Base-by-base conservation (phyloP, 2,113 vertebrate species). In the Psittacula cyanocephala region DNA sequence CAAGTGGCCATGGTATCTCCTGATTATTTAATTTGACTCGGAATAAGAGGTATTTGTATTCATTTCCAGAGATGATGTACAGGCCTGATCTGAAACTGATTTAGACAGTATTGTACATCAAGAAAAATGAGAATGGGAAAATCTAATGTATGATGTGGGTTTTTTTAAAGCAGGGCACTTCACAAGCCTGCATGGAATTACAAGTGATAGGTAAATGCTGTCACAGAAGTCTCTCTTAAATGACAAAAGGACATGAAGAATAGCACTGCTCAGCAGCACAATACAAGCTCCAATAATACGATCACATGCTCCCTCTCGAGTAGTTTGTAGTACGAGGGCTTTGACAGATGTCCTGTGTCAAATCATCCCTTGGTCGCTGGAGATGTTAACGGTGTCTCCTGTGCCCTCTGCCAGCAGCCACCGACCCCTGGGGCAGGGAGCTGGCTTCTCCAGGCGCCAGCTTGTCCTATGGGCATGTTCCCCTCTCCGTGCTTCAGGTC, bases 1-100 rank as follows among this genome's bases (percentile, higher is more conserved):
- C 3, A 0, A 85, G 64, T 83, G 81, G 82, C 68, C 74, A 15
- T 74, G 60, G 49, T 89, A 92, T 80, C 87, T 91, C 87, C 71
- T 88, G 94, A 92, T 86, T 96, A 93, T 97, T 97, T 96, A 89
- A 96, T 96, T 93, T 92, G 81, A 91, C 91, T 90, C 85, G 50
- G 92, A 95, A 96, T 91, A 94, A 96, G 91, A 93, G 78, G 76
- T 86, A 95, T 97, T 97, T 96, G 91, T 96, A 96, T 96, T 97
- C 91, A 91, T 97, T 96, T 94, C 71, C 88, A 96, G 94, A 80
- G 79, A 94, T 94, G 95, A 95, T 96, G 82, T 83, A 95, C 81
- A 93, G 84, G 85, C 53, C 81, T 89, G 91, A 96, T 94, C 89
- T 95, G 92, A 97, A 97, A 95, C 93, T 91, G 93, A 92, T 93